Evolutionary conservation across 2,113 vertebrate genomes (phyloP).

Genomic region (Pelecanoides urinatrix): DNA sequence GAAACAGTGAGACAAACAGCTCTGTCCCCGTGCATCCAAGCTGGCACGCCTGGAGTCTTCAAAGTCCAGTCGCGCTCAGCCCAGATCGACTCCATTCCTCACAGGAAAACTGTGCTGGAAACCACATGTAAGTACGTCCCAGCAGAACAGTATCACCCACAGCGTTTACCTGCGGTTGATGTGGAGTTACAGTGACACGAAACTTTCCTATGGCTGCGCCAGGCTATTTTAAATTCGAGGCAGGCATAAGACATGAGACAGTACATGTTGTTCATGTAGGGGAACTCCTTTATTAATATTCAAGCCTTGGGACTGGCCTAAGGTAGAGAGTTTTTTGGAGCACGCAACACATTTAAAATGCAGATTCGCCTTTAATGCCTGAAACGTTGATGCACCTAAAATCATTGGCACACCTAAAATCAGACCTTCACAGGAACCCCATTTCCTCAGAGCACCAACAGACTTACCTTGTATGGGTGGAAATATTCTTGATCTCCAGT

Average conservation of each 20-base stretch:
- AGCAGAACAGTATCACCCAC: neutral
- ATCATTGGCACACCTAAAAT: neutral
- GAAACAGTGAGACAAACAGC: neutral
- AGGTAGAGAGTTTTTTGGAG: neutral
- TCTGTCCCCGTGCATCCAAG: neutral
- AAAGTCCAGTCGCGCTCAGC: neutral
- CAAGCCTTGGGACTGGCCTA: neutral
- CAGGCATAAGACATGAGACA: neutral
- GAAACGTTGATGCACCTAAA: neutral
- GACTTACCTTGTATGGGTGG: neutral
- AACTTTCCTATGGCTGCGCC: neutral
- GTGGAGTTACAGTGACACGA: neutral
- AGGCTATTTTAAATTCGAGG: neutral
- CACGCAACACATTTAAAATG: neutral
- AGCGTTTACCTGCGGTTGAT: neutral
- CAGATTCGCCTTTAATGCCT: neutral
- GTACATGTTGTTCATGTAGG: neutral
- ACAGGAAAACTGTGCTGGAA: neutral
- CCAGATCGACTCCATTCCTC: neutral
- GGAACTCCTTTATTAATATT: constrained; percentile 38
- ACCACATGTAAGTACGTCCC: neutral
- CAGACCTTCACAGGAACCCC: neutral
- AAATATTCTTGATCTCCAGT: constrained; percentile 14
- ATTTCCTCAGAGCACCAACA: neutral
- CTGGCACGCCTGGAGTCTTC: neutral